A percentile compares a stretch with the other conserved stretches of the same genome.
These are phyloP conservation scores for Acanthurus tractus DNA, from an alignment of 2,797 vertebrate genomes.

Conservation along the genomic window DNA sequence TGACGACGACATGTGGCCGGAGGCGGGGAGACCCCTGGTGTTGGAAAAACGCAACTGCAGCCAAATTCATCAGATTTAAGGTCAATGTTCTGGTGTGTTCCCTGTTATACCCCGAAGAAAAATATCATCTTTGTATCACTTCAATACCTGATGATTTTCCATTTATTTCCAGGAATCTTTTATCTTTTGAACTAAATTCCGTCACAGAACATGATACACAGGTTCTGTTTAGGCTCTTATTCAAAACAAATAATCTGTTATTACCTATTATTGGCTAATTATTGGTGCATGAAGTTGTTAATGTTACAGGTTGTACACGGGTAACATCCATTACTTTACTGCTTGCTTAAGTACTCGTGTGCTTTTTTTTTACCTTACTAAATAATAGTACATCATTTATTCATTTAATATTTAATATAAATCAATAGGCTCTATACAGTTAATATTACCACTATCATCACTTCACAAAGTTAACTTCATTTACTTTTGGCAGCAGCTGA, in stretches of 20 bases:
- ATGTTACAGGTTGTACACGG: neutral
- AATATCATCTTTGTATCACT: neutral
- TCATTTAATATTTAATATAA: too few species aligned
- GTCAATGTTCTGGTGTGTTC: neutral
- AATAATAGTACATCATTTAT: too few species aligned
- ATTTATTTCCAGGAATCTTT: too few species aligned
- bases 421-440: too few species aligned
- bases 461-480: too few species aligned
- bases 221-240: too few species aligned
- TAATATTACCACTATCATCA: too few species aligned
- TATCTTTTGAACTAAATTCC: too few species aligned
- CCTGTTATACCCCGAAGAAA: too few species aligned
- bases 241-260: too few species aligned
- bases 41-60: slow-evolving; percentile 16
- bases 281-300: neutral
- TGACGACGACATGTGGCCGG: slow-evolving; percentile 46
- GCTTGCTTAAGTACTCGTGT: neutral
- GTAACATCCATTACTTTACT: neutral
- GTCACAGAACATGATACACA: too few species aligned
- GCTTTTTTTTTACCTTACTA: neutral
- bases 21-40: slow-evolving; percentile 50
- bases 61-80: neutral
- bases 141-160: neutral
- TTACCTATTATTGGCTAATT: neutral
- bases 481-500: too few species aligned